phyloP scores from a whole-genome alignment of 2,113 vertebrate species.

The Murina feae region DNA sequence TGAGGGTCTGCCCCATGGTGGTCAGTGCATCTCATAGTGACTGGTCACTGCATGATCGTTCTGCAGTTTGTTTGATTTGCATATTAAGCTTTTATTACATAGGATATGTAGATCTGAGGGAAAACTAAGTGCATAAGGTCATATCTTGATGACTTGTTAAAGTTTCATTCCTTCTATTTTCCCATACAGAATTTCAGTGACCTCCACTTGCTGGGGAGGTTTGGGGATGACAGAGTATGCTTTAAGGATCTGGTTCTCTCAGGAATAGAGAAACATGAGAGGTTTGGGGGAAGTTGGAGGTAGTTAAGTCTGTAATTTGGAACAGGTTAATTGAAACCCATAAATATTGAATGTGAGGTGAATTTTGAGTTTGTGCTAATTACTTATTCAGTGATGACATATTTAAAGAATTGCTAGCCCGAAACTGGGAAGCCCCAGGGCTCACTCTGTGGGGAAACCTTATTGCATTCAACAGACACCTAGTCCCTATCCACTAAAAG shows the following conservation, averaged over 20 bases:
- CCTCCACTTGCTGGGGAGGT: not conserved
- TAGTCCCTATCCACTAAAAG: not conserved
- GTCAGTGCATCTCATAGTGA: too few relatives aligned
- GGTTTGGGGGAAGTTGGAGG: not conserved
- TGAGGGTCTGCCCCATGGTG: too few relatives aligned
- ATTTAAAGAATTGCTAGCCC: not conserved
- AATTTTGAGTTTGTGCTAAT: conserved; percentile 17
- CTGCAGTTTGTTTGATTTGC: too few relatives aligned
- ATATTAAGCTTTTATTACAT: too few relatives aligned
- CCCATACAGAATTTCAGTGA: not conserved
- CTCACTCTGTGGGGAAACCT: not conserved
- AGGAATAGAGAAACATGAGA: not conserved
- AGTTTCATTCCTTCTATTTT: not conserved
- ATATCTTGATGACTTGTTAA: not conserved
- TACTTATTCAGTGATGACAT: not conserved
- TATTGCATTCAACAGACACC: not conserved
- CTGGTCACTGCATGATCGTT: too few relatives aligned
- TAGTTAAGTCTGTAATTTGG: not conserved
- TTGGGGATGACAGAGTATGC: not conserved
- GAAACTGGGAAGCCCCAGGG: not conserved
- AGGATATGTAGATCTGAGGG: not conserved
- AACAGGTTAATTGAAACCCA: not conserved
- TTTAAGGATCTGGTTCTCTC: not conserved
- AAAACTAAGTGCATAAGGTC: not conserved
- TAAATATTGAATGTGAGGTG: not conserved